A percentile compares a stretch with the other conserved stretches of the same genome.
phyloP scores from a whole-genome alignment of 2,888 invertebrate species.

The Dichetophora obliterata region DNA sequence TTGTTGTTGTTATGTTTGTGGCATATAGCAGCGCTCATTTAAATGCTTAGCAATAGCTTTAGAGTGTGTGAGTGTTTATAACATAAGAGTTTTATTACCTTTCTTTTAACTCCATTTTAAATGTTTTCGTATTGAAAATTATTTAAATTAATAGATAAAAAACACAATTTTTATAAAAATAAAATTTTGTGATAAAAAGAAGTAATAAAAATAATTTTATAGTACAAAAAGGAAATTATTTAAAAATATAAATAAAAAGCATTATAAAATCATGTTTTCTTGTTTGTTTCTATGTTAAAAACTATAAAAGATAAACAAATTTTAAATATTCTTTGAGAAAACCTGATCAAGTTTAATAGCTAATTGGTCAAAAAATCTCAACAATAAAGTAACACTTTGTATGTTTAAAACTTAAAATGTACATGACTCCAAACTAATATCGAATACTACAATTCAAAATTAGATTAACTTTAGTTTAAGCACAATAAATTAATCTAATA shows the following conservation, averaged over 20 bases:
- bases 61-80: neutral
- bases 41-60: neutral
- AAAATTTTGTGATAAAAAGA: too few relatives aligned
- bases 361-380: too few relatives aligned
- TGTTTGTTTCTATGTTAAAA: too few relatives aligned
- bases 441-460: conserved; percentile 50
- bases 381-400: too few relatives aligned
- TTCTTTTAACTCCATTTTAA: neutral
- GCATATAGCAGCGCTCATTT: neutral
- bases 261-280: too few relatives aligned
- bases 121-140: neutral
- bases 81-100: neutral
- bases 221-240: too few relatives aligned
- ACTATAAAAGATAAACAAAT: neutral
- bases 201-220: too few relatives aligned
- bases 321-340: neutral
- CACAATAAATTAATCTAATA: neutral
- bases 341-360: neutral
- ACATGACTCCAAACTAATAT: conserved; percentile 53
- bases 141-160: too few relatives aligned
- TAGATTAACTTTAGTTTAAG: conserved; percentile 23
- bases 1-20: neutral
- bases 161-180: too few relatives aligned
- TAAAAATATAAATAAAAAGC: too few relatives aligned
- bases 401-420: too few relatives aligned